Conservation (phyloP, 2,113 vertebrate species). For the Oriolus oriolus region DNA sequence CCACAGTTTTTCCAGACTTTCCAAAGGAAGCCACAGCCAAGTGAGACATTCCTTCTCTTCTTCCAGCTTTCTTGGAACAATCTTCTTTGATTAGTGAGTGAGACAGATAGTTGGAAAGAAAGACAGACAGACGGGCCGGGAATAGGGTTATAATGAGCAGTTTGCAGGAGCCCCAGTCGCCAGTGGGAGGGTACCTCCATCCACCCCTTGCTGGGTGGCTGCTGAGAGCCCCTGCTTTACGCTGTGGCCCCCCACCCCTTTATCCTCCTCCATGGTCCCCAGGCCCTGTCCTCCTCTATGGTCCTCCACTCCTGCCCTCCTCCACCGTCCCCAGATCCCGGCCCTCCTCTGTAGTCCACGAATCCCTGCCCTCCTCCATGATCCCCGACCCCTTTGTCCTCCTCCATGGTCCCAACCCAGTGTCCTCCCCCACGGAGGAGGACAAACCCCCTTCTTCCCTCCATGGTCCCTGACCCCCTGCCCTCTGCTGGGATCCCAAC, state of each 20-base stretch:
- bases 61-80: constrained; percentile 54
- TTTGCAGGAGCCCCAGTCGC: neutral
- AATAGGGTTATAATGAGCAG: neutral
- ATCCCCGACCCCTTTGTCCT: neutral
- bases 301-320: neutral
- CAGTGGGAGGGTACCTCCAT: rapidly evolving
- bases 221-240: neutral
- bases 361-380: neutral
- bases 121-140: neutral
- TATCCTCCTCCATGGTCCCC: neutral
- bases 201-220: rapidly evolving
- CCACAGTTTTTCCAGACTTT: constrained; percentile 47
- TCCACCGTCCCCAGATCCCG: neutral
- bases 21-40: constrained; percentile 9
- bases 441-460: neutral
- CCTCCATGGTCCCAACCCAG: neutral
- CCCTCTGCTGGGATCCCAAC: neutral
- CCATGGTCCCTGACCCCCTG: neutral
- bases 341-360: neutral
- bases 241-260: rapidly evolving
- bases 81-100: neutral
- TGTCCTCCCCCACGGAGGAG: neutral
- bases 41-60: constrained; percentile 41
- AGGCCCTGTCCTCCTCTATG: too few species aligned
- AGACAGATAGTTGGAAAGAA: constrained; percentile 16